These are phyloP conservation scores for Champsocephalus esox DNA, from an alignment of 2,797 vertebrate species.

Conservation along the genomic window DNA sequence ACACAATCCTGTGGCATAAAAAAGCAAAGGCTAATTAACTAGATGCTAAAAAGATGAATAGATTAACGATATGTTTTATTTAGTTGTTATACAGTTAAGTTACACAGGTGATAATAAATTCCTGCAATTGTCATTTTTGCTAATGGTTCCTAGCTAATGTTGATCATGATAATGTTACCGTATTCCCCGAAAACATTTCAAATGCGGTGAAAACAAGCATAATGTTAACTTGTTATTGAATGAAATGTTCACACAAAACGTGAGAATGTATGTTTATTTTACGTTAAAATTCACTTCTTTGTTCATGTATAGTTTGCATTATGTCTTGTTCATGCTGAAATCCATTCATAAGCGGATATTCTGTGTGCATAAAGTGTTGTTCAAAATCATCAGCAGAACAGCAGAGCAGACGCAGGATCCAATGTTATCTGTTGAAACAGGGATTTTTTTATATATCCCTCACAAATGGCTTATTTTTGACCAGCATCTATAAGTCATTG, in stretches of 20 bases:
- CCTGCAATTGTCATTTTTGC: not conserved
- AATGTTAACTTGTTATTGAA: not conserved
- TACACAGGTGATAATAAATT: not conserved
- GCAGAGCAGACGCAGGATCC: no score
- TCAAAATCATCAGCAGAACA: no score
- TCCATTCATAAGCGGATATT: no score
- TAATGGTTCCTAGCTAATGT: no score
- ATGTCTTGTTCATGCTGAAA: no score
- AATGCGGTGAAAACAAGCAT: not conserved
- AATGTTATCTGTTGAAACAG: no score
- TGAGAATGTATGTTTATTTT: not conserved
- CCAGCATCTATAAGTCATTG: not conserved
- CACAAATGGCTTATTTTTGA: not conserved
- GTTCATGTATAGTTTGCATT: no score
- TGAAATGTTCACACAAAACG: not conserved
- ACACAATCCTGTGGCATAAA: not conserved
- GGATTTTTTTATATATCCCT: not conserved
- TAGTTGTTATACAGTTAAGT: not conserved
- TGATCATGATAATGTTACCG: not conserved
- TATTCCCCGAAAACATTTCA: not conserved
- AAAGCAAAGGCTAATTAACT: no score
- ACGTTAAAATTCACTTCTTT: not conserved
- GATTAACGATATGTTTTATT: not conserved
- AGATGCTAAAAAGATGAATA: no score
- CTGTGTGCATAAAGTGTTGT: no score